A percentile compares a stretch with the other conserved stretches of the same genome.
These are phyloP conservation scores for Callopanchax toddi DNA, from an alignment of 2,113 vertebrate genomes.

Conservation along the genomic window DNA sequence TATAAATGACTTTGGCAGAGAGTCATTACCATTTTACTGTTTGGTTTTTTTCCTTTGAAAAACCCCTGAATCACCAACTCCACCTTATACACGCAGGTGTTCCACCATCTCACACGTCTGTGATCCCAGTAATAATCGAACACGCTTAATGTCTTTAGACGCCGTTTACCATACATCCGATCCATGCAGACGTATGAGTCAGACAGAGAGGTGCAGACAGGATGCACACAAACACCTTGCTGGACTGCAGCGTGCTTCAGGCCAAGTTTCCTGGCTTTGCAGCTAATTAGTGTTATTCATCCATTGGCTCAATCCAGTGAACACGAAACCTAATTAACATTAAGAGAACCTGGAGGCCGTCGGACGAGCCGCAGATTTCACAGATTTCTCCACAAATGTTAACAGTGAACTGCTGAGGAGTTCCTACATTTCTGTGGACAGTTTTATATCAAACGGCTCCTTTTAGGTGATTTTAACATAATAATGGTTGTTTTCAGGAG, in stretches of 20 bases:
- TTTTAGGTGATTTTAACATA: neutral
- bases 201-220: constrained; percentile 41
- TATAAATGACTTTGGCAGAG: constrained; percentile 60
- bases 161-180: constrained; percentile 26
- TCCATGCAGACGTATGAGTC: constrained; percentile 52
- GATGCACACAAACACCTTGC: constrained; percentile 58
- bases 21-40: constrained; percentile 53
- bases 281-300: constrained; percentile 72
- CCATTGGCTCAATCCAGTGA: constrained; percentile 63
- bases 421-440: neutral
- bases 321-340: constrained; percentile 67
- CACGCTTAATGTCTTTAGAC: constrained; percentile 14
- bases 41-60: constrained; percentile 37
- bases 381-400: neutral
- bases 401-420: neutral
- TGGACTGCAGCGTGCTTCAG: constrained; percentile 49
- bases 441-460: neutral
- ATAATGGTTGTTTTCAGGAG: neutral
- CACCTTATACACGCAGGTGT: constrained; percentile 38
- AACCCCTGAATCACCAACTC: constrained; percentile 32
- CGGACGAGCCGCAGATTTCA: constrained; percentile 25
- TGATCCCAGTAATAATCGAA: constrained; percentile 21
- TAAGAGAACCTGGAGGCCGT: constrained; percentile 41
- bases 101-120: constrained; percentile 12
- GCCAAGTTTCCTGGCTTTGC: constrained; percentile 58